Conservation (phyloP, 2,888 invertebrate species). For the Deilephila porcellus region DNA sequence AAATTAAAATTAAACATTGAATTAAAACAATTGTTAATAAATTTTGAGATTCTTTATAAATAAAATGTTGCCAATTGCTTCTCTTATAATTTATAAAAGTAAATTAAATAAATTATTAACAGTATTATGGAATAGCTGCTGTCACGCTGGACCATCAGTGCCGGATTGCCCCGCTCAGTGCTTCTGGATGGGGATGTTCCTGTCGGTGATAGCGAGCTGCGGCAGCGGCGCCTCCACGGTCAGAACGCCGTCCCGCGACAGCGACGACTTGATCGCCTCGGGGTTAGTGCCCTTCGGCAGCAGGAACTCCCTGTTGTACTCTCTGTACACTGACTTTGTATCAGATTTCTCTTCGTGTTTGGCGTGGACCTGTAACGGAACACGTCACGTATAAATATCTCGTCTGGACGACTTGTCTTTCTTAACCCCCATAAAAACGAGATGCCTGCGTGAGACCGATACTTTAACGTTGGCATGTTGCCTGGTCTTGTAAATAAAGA, state of each 20-base stretch:
- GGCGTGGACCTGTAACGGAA: conserved; percentile 93
- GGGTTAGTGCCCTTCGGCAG: conserved; percentile 98
- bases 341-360: conserved; percentile 99
- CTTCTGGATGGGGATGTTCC: conserved; percentile 92
- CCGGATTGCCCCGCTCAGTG: conserved; percentile 65
- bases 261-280: conserved; percentile 96
- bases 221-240: conserved; percentile 99
- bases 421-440: conserved; percentile 58
- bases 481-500: conserved; percentile 49
- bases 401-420: conserved; percentile 49
- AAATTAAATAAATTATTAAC: conserved; percentile 84
- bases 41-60: conserved; percentile 80
- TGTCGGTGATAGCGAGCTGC: conserved; percentile 91
- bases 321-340: conserved; percentile 98
- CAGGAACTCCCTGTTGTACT: conserved; percentile 98
- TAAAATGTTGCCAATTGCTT: conserved; percentile 75
- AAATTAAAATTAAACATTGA: too few species aligned
- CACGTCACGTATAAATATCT: conserved; percentile 37
- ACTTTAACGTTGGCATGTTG: conserved; percentile 64
- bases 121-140: conserved; percentile 81
- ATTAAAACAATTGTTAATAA: conserved; percentile 62
- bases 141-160: conserved; percentile 58
- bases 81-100: conserved; percentile 76
- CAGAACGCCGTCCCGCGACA: conserved; percentile 98
- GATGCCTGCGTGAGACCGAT: conserved; percentile 47